Evolutionary conservation across 2,888 invertebrate genomes (phyloP).

Genomic region (Strigamia maritima): DNA sequence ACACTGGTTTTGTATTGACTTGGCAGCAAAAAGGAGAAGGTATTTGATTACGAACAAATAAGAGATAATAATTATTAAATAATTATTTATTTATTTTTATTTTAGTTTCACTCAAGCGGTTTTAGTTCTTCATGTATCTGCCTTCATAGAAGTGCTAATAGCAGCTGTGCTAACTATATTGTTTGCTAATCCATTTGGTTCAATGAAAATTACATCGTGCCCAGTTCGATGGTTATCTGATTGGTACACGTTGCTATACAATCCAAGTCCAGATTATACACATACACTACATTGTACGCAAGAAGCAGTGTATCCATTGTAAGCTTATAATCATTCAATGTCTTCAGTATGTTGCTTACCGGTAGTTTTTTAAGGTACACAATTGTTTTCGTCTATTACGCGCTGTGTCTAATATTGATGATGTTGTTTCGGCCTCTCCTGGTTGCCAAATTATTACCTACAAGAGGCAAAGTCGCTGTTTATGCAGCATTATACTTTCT

Average conservation of each 20-base stretch:
- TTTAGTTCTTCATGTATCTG: constrained; percentile 73
- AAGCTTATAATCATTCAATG: constrained; percentile 55
- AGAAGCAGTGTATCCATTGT: constrained; percentile 97
- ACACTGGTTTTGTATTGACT: constrained; percentile 89
- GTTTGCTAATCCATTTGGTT: constrained; percentile 76
- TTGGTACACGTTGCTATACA: constrained; percentile 94
- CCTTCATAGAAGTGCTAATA: constrained; percentile 72
- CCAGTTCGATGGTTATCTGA: constrained; percentile 76
- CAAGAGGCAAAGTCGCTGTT: constrained; percentile 61
- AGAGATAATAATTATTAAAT: not conserved
- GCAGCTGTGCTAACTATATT: constrained; percentile 75
- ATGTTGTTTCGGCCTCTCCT: constrained; percentile 73
- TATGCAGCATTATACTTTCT: constrained; percentile 93
- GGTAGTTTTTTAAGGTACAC: constrained; percentile 69
- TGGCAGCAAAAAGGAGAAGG: constrained; percentile 68
- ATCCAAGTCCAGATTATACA: constrained; percentile 89
- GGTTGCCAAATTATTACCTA: constrained; percentile 55
- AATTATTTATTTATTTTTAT: not conserved
- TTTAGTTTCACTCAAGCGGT: constrained; percentile 70
- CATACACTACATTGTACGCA: constrained; percentile 88
- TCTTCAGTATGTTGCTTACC: not conserved
- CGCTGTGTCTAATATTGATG: constrained; percentile 74
- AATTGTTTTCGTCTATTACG: constrained; percentile 85
- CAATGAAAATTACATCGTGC: constrained; percentile 73
- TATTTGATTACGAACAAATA: constrained; percentile 47